Evolutionary conservation across 2,797 vertebrate species (phyloP).

Genomic region (Podargus strigoides): DNA sequence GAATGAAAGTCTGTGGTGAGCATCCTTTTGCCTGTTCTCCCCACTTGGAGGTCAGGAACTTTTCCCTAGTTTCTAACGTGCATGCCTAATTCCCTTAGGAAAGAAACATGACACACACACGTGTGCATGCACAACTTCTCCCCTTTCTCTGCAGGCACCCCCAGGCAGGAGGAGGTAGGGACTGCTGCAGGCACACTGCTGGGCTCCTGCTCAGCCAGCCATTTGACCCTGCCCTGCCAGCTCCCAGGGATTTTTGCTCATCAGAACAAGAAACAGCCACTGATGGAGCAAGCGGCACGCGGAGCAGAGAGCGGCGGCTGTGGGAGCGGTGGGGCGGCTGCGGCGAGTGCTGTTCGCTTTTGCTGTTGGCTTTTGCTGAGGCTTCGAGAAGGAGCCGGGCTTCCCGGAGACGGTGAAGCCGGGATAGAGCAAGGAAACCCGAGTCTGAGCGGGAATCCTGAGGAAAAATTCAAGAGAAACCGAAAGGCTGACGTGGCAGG

Average conservation of each 20-base stretch:
- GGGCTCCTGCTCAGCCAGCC: not conserved
- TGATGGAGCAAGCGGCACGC: no score
- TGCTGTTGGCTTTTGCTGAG: no score
- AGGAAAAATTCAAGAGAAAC: no score
- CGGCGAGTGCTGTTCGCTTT: no score
- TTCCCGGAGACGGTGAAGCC: no score
- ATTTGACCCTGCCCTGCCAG: not conserved
- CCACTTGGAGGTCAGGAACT: not conserved
- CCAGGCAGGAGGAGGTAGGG: not conserved
- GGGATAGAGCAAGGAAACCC: no score
- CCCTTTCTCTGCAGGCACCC: not conserved
- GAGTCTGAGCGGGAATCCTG: no score
- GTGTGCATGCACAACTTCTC: not conserved
- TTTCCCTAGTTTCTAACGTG: not conserved
- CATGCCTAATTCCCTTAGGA: not conserved
- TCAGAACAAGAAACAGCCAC: not conserved
- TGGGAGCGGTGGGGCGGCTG: no score
- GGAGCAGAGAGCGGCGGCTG: no score
- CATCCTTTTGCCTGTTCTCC: not conserved
- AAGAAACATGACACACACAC: not conserved
- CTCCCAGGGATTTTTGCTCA: not conserved
- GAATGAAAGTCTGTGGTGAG: not conserved
- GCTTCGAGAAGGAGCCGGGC: no score
- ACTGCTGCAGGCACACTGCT: not conserved
- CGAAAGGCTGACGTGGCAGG: no score